A percentile compares a stretch with the other conserved stretches of the same genome.
Conservation (phyloP, 2,888 invertebrate genomes). For the Oligia strigilis region DNA sequence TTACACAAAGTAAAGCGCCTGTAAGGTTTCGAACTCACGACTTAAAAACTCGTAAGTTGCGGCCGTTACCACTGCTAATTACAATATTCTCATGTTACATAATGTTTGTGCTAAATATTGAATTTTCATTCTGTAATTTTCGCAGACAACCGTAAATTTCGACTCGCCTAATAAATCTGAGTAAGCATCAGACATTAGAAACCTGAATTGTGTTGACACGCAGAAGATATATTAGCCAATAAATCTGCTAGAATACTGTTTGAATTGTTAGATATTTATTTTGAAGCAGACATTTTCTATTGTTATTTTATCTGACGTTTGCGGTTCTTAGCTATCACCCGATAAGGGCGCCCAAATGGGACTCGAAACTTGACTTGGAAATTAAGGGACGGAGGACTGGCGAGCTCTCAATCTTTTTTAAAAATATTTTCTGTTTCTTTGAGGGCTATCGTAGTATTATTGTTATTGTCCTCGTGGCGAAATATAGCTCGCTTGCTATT, state of each 20-base stretch:
- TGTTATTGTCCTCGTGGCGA: neutral
- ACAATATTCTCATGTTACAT: no score
- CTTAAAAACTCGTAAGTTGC: no score
- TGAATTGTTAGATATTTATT: constrained; percentile 56
- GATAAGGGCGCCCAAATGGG: constrained; percentile 50
- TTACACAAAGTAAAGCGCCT: no score
- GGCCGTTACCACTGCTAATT: neutral
- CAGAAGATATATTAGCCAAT: constrained; percentile 57
- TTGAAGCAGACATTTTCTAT: constrained; percentile 44
- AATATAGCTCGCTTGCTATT: neutral
- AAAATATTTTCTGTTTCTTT: constrained; percentile 1
- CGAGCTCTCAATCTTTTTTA: neutral
- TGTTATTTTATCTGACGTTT: constrained; percentile 38
- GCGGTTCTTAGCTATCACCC: constrained; percentile 45
- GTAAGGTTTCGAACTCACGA: neutral
- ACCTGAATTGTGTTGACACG: constrained; percentile 60
- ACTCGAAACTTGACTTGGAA: constrained; percentile 41
- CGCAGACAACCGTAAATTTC: constrained; percentile 43
- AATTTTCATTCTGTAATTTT: constrained; percentile 25
- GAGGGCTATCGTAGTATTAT: neutral
- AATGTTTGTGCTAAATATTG: constrained; percentile 15
- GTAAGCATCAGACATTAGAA: constrained; percentile 49
- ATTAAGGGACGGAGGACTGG: constrained; percentile 14
- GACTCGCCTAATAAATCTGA: constrained; percentile 47
- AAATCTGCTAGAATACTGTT: constrained; percentile 49